Evolutionary conservation across 2,113 vertebrate genomes (phyloP).

Genomic region (Bubo scandiacus): DNA sequence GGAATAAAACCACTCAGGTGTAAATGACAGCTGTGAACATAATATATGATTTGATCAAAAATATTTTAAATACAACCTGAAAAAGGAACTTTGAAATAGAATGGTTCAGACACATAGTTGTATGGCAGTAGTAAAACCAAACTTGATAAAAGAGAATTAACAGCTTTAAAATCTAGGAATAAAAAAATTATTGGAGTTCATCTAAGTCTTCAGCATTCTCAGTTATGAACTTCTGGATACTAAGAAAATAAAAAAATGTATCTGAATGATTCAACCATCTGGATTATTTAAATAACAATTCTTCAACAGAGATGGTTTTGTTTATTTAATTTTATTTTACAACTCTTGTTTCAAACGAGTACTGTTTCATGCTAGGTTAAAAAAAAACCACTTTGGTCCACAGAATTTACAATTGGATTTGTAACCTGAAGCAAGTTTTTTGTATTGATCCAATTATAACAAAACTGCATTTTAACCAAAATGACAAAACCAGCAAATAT

Average conservation of each 20-base stretch:
- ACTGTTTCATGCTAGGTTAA: neutral
- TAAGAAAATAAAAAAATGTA: neutral
- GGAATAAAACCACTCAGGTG: neutral
- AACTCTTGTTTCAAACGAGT: neutral
- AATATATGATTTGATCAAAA: neutral
- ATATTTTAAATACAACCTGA: neutral
- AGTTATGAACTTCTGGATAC: neutral
- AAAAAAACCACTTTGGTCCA: neutral
- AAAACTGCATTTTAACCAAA: neutral
- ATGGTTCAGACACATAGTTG: neutral
- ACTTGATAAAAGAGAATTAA: neutral
- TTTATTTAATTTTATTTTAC: neutral
- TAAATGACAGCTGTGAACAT: slow-evolving; percentile 19
- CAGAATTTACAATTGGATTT: neutral
- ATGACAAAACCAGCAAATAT: neutral
- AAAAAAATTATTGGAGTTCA: neutral
- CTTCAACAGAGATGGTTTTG: neutral
- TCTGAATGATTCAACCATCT: neutral
- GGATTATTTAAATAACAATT: neutral
- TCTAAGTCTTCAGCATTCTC: neutral
- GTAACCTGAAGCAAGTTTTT: neutral
- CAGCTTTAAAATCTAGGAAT: neutral
- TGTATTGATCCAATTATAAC: neutral
- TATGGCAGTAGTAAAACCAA: neutral
- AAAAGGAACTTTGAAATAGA: neutral